A percentile compares a stretch with the other conserved stretches of the same genome.
Conservation (phyloP, 2,797 vertebrate genomes). For the Eremophila alpestris region DNA sequence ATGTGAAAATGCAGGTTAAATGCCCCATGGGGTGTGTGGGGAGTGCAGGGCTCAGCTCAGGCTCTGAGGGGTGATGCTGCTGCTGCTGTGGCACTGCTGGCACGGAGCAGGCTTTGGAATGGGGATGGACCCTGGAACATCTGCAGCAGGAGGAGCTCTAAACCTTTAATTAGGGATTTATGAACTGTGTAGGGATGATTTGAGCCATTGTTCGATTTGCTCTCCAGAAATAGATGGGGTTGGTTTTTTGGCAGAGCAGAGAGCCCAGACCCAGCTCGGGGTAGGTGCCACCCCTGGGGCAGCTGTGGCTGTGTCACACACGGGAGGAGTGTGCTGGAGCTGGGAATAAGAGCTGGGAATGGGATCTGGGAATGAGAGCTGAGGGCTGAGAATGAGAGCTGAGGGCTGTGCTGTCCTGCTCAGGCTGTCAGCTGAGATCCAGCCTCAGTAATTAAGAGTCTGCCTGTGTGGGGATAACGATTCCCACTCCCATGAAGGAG, state of each 20-base stretch:
- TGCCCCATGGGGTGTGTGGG: neutral
- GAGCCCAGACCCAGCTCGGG: neutral
- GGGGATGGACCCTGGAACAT: conserved; percentile 26
- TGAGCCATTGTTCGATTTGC: conserved; percentile 46
- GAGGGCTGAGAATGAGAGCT: neutral
- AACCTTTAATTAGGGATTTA: conserved; percentile 43
- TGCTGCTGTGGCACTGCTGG: neutral
- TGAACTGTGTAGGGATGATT: conserved; percentile 23
- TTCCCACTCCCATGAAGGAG: neutral
- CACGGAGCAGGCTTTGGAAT: neutral
- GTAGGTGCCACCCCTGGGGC: neutral
- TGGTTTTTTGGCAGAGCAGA: neutral
- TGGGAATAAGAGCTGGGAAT: no score
- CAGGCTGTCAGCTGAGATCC: neutral
- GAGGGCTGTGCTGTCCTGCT: neutral
- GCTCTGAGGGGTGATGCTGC: neutral
- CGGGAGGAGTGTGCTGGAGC: neutral
- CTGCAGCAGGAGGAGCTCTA: neutral
- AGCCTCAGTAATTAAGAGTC: neutral
- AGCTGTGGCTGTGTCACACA: rapidly evolving
- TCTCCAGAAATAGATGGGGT: conserved; percentile 9
- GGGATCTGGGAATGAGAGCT: no score
- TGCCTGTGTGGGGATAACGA: neutral
- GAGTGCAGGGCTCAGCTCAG: neutral
- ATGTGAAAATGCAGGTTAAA: neutral